Evolutionary conservation across 2,797 vertebrate genomes (phyloP).

Genomic region (Liparis tanakae): DNA sequence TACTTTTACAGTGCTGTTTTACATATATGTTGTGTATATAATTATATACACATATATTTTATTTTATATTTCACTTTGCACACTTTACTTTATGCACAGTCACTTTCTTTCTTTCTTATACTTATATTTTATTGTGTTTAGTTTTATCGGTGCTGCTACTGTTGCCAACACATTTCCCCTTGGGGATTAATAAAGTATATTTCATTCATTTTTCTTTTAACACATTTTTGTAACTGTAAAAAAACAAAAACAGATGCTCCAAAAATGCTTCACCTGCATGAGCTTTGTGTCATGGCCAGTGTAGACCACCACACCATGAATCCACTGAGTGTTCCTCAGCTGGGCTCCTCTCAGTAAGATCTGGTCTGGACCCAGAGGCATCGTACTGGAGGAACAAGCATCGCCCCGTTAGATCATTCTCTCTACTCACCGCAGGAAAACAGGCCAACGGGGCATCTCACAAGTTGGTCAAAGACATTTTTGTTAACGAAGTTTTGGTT

Average conservation of each 20-base stretch:
- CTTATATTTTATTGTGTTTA: no score
- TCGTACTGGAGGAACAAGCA: constrained; percentile 82
- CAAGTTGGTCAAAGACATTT: not conserved
- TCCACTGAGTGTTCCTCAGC: constrained; percentile 97
- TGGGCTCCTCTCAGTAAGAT: constrained; percentile 97
- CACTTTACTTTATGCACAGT: no score
- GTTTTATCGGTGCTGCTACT: no score
- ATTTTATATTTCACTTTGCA: no score
- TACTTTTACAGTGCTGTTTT: no score
- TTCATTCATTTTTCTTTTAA: no score
- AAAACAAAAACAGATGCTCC: not conserved
- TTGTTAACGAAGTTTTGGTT: not conserved
- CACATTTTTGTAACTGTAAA: not conserved
- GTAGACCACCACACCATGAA: constrained; percentile 97
- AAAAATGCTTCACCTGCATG: constrained; percentile 90
- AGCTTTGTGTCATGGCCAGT: constrained; percentile 99
- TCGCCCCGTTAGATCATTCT: constrained; percentile 10
- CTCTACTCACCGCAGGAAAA: not conserved
- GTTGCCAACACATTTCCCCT: no score
- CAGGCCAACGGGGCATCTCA: not conserved
- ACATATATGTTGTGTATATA: no score
- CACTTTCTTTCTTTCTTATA: no score
- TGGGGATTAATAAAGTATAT: no score
- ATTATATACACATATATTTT: no score
- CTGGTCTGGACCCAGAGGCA: constrained; percentile 95